Evolutionary conservation across 2,797 vertebrate genomes (phyloP), one percentile per base, ranked within the genome.

Genomic region (Streptopelia turtur): DNA sequence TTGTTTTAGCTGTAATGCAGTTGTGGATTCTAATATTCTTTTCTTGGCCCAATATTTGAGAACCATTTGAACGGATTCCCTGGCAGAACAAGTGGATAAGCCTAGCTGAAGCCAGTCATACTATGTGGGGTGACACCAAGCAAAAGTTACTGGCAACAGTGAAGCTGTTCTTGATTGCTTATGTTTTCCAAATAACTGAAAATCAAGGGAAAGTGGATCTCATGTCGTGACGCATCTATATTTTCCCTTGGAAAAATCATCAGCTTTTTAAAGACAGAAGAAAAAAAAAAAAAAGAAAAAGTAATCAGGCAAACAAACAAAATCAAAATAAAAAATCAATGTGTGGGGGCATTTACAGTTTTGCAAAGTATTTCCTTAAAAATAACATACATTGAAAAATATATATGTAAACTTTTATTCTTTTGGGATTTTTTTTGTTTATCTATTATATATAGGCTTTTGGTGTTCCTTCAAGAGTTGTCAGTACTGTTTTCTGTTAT

Each of bases 371-470:
- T 63, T 35, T 83, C 16, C 16, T 61, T 74, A 31, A 82, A 76
- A 69, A 72, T 23, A 37, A 65, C 35, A 39, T 41, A 43, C 22
- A 64, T 15, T 45, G 43, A 20, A 45, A 33, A 14, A 31, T 16
- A 31, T 2, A 27, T 13, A 39, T 5, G 14, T 15, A 35, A 2
- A 2, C 6, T 57, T 41, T 17, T 17, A 17, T 31, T 35, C 1
- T 22, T 49, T 77, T 59, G 6, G 43, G 43, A 45, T 45, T 33
- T 63, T 55, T 4, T 30, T 55, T 68, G 13, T 43, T 64, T 43
- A 3, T 61, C 49, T 57, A 4, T 68, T 69, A 25, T 31, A 3
- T 14, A 18, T 10, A 5, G 2, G 1, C 2, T 4, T 53, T 80
- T 56, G 17, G 5, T 23, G 8, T 27, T 90, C 10, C 31, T 80